Evolutionary conservation across 2,113 vertebrate species (phyloP), one percentile per base, ranked within the genome.

Genomic region (Machaerirhynchus nigripectus): DNA sequence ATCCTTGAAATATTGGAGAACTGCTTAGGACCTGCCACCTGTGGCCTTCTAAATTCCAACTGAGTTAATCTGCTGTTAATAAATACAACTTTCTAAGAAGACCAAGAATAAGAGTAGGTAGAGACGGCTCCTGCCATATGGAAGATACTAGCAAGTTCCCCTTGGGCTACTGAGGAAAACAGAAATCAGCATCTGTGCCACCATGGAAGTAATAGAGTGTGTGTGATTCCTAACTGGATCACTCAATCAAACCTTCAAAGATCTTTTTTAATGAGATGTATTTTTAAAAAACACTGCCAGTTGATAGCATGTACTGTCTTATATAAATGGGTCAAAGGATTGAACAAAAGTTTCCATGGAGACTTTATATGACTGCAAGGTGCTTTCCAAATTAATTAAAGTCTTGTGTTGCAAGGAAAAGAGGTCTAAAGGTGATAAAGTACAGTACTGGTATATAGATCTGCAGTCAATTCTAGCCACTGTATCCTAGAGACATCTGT

Each of bases 321-420:
- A 74, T 0, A 2, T 57, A 81, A 95, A 50, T 30, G 33, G 57
- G 28, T 85, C 53, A 88, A 77, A 92, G 26, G 16, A 70, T 27
- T 61, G 53, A 74, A 78, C 35, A 71, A 50, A 88, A 96, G 65
- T 87, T 95, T 93, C 84, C 35, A 37, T 93, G 74, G 69, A 87
- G 69, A 82, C 22, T 80, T 79, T 21, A 6, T 61, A 9, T 39
- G 50, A 61, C 15, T 84, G 56, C 42, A 70, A 59, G 37, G 33
- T 87, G 56, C 33, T 81, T 90, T 95, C 67, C 60, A 87, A 86
- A 87, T 87, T 71, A 76, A 71, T 92, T 86, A 10, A 71, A 69
- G 19, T 73, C 37, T 47, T 80, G 9, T 61, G 37, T 75, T 81
- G 60, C 40, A 71, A 87, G 65, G 35, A 78, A 55, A 59, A 75